These are phyloP conservation scores for Apistogramma diplotaenia DNA, from an alignment of 2,113 vertebrate genomes.

Conservation along the genomic window DNA sequence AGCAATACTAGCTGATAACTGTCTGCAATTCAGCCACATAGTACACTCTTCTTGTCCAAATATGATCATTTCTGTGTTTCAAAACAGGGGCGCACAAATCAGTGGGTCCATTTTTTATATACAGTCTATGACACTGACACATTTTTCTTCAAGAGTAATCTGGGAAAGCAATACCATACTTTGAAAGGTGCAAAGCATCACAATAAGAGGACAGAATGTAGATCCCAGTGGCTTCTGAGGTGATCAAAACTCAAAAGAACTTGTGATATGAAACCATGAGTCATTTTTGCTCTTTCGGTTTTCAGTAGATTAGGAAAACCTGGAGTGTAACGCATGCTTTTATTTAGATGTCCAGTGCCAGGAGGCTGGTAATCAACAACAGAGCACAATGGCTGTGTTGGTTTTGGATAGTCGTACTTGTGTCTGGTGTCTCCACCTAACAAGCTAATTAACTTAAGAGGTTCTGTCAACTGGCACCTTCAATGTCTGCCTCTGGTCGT, in stretches of 20 bases:
- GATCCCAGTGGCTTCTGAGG: conserved; percentile 41
- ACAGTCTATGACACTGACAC: not conserved
- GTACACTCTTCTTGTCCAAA: not conserved
- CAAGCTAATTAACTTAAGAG: conserved; percentile 69
- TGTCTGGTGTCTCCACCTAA: conserved; percentile 54
- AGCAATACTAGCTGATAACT: not conserved
- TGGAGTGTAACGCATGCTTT: not conserved
- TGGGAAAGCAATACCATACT: conserved; percentile 43
- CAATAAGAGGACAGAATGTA: conserved; percentile 13
- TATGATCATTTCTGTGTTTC: not conserved
- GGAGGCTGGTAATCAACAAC: conserved; percentile 14
- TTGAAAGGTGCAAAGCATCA: conserved; percentile 10
- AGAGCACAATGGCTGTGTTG: conserved; percentile 37
- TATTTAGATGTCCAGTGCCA: conserved; percentile 3
- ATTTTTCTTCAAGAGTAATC: conserved; percentile 27
- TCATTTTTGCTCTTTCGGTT: not conserved
- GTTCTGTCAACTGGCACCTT: conserved; percentile 61
- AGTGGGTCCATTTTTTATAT: not conserved
- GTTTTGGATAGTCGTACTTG: conserved; percentile 47
- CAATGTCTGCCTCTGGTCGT: conserved; percentile 34
- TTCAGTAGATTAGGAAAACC: not conserved
- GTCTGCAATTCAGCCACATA: not conserved
- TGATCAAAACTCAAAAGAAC: conserved; percentile 53
- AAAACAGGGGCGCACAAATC: not conserved
- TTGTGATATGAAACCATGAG: conserved; percentile 11